These are phyloP conservation scores for Drosophila auraria DNA, from an alignment of 1,140 invertebrate genomes.

Conservation along the genomic window DNA sequence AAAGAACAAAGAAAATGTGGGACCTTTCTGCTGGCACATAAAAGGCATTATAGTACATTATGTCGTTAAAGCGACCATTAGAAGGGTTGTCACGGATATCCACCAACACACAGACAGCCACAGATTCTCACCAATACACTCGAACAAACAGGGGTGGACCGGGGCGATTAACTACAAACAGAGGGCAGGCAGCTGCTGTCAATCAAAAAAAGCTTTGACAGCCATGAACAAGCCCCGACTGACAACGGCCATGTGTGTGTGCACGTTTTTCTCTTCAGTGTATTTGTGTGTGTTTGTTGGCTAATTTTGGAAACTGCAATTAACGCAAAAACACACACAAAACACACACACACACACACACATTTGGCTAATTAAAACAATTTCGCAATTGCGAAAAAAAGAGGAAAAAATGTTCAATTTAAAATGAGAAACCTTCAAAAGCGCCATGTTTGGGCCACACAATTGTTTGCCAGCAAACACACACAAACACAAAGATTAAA, in stretches of 20 bases:
- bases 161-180: constrained; percentile 6
- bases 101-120: background rate
- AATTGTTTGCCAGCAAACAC: constrained; percentile 55
- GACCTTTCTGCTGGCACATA: constrained; percentile 2
- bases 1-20: constrained; percentile 11
- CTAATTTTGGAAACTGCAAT: constrained; percentile 70
- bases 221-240: constrained; percentile 25
- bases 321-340: constrained; percentile 51
- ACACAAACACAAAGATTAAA: constrained; percentile 15
- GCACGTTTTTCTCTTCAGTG: background rate
- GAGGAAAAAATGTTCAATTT: constrained; percentile 60
- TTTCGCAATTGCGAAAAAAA: constrained; percentile 65
- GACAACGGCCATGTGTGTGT: constrained; percentile 1
- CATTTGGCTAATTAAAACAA: constrained; percentile 68
- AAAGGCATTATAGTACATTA: constrained; percentile 1
- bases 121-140: constrained; percentile 17
- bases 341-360: constrained; percentile 12
- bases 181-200: constrained; percentile 36
- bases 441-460: constrained; percentile 52
- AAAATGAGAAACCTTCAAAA: constrained; percentile 64
- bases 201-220: constrained; percentile 39
- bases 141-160: constrained; percentile 13
- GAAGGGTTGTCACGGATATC: constrained; percentile 24
- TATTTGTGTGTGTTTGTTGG: constrained; percentile 20
- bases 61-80: constrained; percentile 24